Conservation (phyloP, 2,113 vertebrate species). For the Felis chaus region DNA sequence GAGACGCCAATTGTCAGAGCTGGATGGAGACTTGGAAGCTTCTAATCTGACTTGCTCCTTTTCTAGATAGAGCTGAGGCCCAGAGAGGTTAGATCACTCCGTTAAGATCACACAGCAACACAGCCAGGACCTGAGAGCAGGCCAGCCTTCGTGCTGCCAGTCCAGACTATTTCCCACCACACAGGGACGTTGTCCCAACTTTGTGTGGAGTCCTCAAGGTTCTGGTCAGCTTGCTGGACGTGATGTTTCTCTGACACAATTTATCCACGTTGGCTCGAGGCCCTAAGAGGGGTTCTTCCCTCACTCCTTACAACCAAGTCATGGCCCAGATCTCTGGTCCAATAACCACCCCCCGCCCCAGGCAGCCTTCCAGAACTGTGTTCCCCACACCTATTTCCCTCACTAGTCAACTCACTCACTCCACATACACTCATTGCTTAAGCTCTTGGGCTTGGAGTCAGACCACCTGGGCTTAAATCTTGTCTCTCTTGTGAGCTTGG, state of each 20-base stretch:
- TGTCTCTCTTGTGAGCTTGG: not conserved
- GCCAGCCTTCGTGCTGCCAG: not conserved
- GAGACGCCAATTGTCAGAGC: not conserved
- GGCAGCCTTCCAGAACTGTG: not conserved
- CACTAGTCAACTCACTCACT: not conserved
- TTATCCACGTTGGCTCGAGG: not conserved
- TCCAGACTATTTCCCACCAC: not conserved
- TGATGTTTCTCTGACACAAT: not conserved
- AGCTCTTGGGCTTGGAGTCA: not conserved
- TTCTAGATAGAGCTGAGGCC: not conserved
- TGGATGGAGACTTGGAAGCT: not conserved
- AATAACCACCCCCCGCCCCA: not conserved
- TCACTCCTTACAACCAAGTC: not conserved
- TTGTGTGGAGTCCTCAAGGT: not conserved
- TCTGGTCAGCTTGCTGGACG: not conserved
- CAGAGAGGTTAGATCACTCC: not conserved
- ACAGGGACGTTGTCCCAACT: rapidly evolving
- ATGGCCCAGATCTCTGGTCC: not conserved
- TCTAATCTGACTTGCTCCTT: not conserved
- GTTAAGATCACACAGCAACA: not conserved
- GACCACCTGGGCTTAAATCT: not conserved
- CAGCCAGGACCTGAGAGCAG: not conserved
- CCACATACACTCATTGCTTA: not conserved
- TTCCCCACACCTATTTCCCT: not conserved
- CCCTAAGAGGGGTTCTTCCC: not conserved